Evolutionary conservation across 2,797 vertebrate genomes (phyloP), one percentile per base, ranked within the genome.

Genomic region (Uromys caudimaculatus): DNA sequence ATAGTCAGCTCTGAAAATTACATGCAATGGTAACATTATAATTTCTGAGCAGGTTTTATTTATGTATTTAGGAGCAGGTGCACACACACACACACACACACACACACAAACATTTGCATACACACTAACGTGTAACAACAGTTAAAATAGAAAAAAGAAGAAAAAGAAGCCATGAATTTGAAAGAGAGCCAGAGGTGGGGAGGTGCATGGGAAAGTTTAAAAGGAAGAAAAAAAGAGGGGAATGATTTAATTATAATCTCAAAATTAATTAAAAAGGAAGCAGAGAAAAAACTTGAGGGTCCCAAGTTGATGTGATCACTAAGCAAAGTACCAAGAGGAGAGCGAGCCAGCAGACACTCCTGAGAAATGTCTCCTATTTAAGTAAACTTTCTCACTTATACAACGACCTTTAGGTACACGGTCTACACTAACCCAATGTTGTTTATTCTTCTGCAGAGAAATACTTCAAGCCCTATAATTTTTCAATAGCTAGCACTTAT

Each of bases 371-470:
- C 3, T 83, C 38, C 94, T 77, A 13, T 60, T 58, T 41, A 64
- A 77, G 44, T 44, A 8, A 69, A 58, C 64, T 78, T 93, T 97
- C 23, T 95, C 12, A 52, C 19, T 76, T 47, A 58, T 62, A 8
- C 56, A 35, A 44, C 67, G 9, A 17, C 41, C 52, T n/a, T 19
- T 77, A 44, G 35, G 1, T 29, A 41, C 47, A 76, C n/a, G 4
- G 41, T 81, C 83, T 84, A 54, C 41, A 27, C 23, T 47, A 17
- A 88, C 35, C 16, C 71, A 32, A 6, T 27, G 41, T 35, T 78
- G 27, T 44, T 92, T 92, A 60, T 90, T 92, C 13, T 58, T 93
- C 82, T 58, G 23, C n/a, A n/a, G 69, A 93, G 35, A 14, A 94
- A 38, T 85, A 6, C 38, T 92, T 82, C 41, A 82, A 91, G 47